Conservation (phyloP, 2,888 invertebrate genomes). For the Blastobasis adustella region DNA sequence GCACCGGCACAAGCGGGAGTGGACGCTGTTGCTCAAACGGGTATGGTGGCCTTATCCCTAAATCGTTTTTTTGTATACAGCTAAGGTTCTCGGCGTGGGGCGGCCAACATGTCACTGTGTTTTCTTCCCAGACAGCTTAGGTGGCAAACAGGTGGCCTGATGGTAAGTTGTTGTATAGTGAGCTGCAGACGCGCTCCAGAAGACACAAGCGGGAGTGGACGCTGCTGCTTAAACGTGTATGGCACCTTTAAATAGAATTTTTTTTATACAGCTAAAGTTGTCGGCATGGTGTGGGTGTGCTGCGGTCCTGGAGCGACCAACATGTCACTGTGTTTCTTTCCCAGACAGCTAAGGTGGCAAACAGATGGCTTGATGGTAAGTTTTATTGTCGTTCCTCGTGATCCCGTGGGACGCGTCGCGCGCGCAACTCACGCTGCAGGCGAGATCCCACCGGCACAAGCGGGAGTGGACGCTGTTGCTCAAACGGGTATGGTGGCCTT, state of each 20-base stretch:
- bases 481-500: constrained; percentile 61
- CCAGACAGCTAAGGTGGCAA: too few species aligned
- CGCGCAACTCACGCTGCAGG: constrained; percentile 91
- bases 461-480: constrained; percentile 78
- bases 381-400: constrained; percentile 96
- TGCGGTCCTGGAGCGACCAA: too few species aligned
- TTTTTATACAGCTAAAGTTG: too few species aligned
- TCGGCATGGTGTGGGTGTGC: too few species aligned
- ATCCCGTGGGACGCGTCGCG: constrained; percentile 97
- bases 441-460: constrained; percentile 88
- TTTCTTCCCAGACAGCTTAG: too few species aligned
- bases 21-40: constrained; percentile 73
- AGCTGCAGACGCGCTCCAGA: constrained; percentile 68
- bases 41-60: constrained; percentile 36
- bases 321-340: too few species aligned
- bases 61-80: too few species aligned
- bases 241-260: constrained; percentile 12
- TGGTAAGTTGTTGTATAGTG: constrained; percentile 69
- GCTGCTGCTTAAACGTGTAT: constrained; percentile 71
- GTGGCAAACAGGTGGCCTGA: too few species aligned
- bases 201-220: constrained; percentile 89
- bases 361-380: background rate
- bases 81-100: too few species aligned
- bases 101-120: too few species aligned
- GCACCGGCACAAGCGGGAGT: constrained; percentile 88